Conservation (phyloP, 2,888 invertebrate species). For the Seira musarum region DNA sequence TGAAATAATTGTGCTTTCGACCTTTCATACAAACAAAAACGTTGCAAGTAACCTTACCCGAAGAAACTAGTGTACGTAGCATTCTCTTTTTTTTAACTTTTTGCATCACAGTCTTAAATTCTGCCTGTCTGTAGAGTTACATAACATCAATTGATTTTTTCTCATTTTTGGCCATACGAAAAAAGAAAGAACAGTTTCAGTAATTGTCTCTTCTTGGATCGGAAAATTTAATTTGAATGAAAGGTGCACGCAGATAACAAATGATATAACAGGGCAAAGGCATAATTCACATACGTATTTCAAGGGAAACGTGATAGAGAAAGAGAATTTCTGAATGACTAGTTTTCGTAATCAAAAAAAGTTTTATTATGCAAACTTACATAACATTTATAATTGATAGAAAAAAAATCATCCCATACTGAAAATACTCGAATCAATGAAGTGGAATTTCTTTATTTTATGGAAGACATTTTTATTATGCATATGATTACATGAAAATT, state of each 20-base stretch:
- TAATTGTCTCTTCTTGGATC: conserved; percentile 6
- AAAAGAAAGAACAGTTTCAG: neutral
- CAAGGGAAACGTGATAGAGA: conserved; percentile 50
- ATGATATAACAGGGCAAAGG: conserved; percentile 46
- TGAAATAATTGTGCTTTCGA: conserved; percentile 61
- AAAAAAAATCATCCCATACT: conserved; percentile 13
- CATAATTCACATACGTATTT: conserved; percentile 40
- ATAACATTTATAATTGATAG: neutral
- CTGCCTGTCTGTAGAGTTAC: neutral
- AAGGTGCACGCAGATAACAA: conserved; percentile 50
- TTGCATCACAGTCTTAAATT: neutral
- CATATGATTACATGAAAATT: neutral
- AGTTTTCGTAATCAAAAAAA: conserved; percentile 12
- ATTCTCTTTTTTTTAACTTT: too few relatives aligned
- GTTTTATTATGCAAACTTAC: conserved; percentile 1
- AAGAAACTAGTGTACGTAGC: neutral
- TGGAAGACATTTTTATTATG: conserved; percentile 3
- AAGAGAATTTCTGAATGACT: conserved; percentile 45
- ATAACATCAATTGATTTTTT: neutral
- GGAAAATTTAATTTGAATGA: conserved; percentile 23
- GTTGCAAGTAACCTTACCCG: conserved; percentile 49
- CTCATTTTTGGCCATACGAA: conserved; percentile 29
- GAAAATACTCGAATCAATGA: conserved; percentile 48
- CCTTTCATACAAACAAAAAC: conserved; percentile 51
- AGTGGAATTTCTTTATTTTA: neutral